Evolutionary conservation across 2,797 vertebrate species (phyloP), one percentile per base, ranked within the genome.

Genomic region (Phataginus tricuspis): DNA sequence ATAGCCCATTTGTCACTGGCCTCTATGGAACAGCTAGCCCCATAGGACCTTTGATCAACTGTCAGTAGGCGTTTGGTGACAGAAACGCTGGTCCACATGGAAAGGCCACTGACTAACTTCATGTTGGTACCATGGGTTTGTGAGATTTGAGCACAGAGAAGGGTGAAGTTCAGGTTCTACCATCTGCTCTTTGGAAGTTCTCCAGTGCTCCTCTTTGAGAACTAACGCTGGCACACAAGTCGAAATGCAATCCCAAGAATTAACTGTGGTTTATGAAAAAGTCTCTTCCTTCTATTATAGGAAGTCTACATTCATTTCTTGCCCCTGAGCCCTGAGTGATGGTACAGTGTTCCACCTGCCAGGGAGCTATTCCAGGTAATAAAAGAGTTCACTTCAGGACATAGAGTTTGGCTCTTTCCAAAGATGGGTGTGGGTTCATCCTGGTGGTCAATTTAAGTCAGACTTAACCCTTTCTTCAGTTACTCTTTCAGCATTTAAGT

Each of bases 51-150:
- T 71, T 29, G 21, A 75, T 71, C 66, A 53, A 34, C 25, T 49
- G n/a, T 55, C 53, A 72, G 5, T 4, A 53, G 49, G 18, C 45
- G 21, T 59, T 66, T 42, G 80, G 71, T 57, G 66, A 68, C 5
- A 68, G 21, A n/a, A 53, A 79, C 16, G 61, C 15, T 25, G n/a
- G 5, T 63, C n/a, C 51, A 31, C 18, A 57, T 64, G 83, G 31
- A 39, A 27, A 61, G 61, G 37, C 39, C 19, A 49, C 37, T 15
- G 39, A n/a, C 49, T 16, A 49, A 25, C 15, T 64, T 63, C 34
- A 2, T 4, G 2, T 19, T 75, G 77, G 13, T 6, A 37, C 9
- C 6, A 3, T 0, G 23, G 1, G 2, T n/a, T n/a, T 34, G 3
- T 51, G 53, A 74, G 39, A 25, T 27, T 14, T 74, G 53, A 63